These are phyloP conservation scores for Toxonevra muliebris DNA, from an alignment of 2,888 invertebrate genomes.

Conservation along the genomic window DNA sequence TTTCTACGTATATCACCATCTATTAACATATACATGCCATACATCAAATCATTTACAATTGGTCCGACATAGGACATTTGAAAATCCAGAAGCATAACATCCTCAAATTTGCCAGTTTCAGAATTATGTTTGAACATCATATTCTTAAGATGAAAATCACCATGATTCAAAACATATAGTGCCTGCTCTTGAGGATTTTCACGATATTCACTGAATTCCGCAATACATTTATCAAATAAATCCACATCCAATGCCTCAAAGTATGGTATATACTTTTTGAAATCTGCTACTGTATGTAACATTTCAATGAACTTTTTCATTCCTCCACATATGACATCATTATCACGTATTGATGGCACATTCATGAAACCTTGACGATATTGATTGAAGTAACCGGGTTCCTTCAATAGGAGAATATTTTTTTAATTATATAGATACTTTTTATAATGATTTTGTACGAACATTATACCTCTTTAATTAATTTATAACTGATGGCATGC, in stretches of 20 bases:
- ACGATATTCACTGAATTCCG: slow-evolving; percentile 24
- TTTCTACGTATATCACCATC: slow-evolving; percentile 39
- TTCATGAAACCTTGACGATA: slow-evolving; percentile 14
- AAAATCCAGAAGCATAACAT: slow-evolving; percentile 51
- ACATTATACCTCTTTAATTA: slow-evolving; percentile 39
- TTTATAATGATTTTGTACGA: no score
- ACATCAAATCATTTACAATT: slow-evolving; percentile 47
- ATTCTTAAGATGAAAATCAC: slow-evolving; percentile 51
- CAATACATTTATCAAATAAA: slow-evolving; percentile 8
- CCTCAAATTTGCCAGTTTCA: slow-evolving; percentile 26
- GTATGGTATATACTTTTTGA: slow-evolving; percentile 26
- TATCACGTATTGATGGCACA: not conserved
- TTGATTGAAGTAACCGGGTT: slow-evolving; percentile 32
- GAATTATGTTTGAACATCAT: slow-evolving; percentile 48
- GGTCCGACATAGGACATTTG: slow-evolving; percentile 48
- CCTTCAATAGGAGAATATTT: slow-evolving; percentile 5
- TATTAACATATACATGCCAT: slow-evolving; percentile 46
- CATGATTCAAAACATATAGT: slow-evolving; percentile 51
- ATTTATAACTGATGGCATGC: slow-evolving; percentile 43
- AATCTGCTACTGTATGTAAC: slow-evolving; percentile 11
- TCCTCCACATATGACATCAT: slow-evolving; percentile 16
- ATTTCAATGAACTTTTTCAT: slow-evolving; percentile 25
- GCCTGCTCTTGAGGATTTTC: slow-evolving; percentile 34
- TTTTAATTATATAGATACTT: no score
- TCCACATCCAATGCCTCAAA: slow-evolving; percentile 25